Percentiles rank a stretch among this genome's conserved stretches.
phyloP scores from a whole-genome alignment of 1,140 invertebrate genomes.

The Drosophila bocki region DNA sequence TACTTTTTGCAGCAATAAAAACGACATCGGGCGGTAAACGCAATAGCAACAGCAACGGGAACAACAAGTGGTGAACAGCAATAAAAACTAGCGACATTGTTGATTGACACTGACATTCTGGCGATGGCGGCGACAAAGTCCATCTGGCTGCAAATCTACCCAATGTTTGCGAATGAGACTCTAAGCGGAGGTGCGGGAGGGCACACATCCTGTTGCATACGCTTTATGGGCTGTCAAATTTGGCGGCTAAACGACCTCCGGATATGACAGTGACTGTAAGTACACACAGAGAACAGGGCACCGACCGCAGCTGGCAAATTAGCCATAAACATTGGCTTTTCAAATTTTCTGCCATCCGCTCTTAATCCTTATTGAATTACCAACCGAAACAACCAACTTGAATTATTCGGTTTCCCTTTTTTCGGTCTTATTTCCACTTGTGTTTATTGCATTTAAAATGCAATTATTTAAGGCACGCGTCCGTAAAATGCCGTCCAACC shows the following conservation, averaged over 20 bases:
- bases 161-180: conserved; percentile 23
- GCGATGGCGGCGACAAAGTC: conserved; percentile 63
- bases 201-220: conserved; percentile 42
- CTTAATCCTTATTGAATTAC: conserved; percentile 52
- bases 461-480: conserved; percentile 81
- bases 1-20: conserved; percentile 75
- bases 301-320: conserved; percentile 54
- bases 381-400: conserved; percentile 23
- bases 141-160: conserved; percentile 17
- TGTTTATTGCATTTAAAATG: conserved; percentile 79
- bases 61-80: conserved; percentile 30
- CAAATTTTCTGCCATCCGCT: conserved; percentile 27
- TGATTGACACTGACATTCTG: conserved; percentile 79
- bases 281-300: background rate
- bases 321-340: conserved; percentile 57
- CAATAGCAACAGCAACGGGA: conserved; percentile 15
- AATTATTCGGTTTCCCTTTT: conserved; percentile 42
- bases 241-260: conserved; percentile 38
- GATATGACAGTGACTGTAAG: conserved; percentile 17
- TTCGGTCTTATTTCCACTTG: conserved; percentile 24
- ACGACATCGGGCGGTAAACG: conserved; percentile 57
- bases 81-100: conserved; percentile 65
- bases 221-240: conserved; percentile 49
- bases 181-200: conserved; percentile 5
- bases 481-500: conserved; percentile 80